phyloP scores from a whole-genome alignment of 2,113 vertebrate genomes.

The Actenoides hombroni region DNA sequence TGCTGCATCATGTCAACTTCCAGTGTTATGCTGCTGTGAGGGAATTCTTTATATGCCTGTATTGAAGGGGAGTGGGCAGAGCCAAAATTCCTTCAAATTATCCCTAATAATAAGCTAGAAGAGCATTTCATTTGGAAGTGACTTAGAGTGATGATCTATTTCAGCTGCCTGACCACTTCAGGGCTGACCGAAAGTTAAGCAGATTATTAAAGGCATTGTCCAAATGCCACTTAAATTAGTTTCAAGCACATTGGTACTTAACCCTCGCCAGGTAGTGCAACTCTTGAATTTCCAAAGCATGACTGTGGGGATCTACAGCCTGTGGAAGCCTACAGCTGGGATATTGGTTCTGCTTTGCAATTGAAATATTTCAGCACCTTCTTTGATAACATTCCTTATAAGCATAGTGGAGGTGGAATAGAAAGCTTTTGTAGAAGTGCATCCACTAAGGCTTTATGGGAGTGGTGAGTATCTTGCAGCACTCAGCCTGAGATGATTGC shows the following conservation, averaged over 20 bases:
- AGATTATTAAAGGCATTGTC: neutral
- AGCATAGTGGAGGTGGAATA: neutral
- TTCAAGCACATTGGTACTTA: neutral
- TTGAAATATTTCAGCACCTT: neutral
- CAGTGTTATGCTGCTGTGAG: neutral
- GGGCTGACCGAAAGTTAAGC: neutral
- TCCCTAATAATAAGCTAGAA: neutral
- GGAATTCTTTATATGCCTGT: neutral
- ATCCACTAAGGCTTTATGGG: neutral
- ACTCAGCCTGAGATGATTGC: neutral
- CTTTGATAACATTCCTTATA: neutral
- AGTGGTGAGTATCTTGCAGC: neutral
- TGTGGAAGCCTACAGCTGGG: neutral
- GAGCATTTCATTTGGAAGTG: neutral
- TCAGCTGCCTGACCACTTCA: neutral
- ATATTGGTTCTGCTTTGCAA: neutral
- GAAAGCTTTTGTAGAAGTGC: neutral
- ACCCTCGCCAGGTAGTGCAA: neutral
- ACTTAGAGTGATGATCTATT: neutral
- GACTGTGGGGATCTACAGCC: neutral
- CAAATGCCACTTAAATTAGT: neutral
- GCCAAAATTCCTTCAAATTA: neutral
- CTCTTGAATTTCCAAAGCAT: neutral
- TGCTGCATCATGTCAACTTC: neutral
- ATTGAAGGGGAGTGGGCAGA: neutral